These are phyloP conservation scores for Scaptomyza reducta DNA, from an alignment of 2,888 invertebrate species.

Conservation along the genomic window DNA sequence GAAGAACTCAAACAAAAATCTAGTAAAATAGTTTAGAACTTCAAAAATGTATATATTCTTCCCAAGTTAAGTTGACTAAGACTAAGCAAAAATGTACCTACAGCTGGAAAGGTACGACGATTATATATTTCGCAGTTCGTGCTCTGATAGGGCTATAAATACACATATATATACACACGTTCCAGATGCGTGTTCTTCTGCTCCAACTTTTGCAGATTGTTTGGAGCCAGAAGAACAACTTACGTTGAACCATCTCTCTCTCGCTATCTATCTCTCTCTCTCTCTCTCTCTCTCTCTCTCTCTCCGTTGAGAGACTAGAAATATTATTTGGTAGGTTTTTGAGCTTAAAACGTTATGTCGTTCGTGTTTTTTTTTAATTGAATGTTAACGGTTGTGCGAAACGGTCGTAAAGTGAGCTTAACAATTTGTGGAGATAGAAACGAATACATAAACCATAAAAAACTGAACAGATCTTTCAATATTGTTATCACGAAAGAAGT, in stretches of 20 bases:
- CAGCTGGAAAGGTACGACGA: no score
- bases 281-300: background rate
- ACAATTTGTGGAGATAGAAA: no score
- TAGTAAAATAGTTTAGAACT: no score
- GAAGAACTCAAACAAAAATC: no score
- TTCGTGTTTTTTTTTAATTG: background rate
- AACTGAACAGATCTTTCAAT: no score
- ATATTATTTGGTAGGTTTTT: background rate
- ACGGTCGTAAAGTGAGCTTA: background rate
- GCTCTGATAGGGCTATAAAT: slow-evolving; percentile 7
- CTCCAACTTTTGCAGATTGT: slow-evolving; percentile 8
- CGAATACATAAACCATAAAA: no score
- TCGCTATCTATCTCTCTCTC: no score
- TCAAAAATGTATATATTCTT: no score
- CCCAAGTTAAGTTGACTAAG: no score
- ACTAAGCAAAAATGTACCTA: no score
- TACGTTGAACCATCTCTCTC: no score
- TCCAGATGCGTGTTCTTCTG: slow-evolving; percentile 2
- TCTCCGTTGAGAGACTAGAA: background rate
- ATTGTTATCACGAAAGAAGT: no score
- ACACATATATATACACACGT: background rate
- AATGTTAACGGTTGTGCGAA: background rate
- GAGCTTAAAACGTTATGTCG: background rate
- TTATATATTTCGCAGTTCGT: slow-evolving; percentile 14
- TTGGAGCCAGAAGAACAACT: background rate